Percentiles rank a stretch among this genome's conserved stretches.
Evolutionary conservation across 2,888 invertebrate species (phyloP).

Genomic region (Conistra vaccinii): DNA sequence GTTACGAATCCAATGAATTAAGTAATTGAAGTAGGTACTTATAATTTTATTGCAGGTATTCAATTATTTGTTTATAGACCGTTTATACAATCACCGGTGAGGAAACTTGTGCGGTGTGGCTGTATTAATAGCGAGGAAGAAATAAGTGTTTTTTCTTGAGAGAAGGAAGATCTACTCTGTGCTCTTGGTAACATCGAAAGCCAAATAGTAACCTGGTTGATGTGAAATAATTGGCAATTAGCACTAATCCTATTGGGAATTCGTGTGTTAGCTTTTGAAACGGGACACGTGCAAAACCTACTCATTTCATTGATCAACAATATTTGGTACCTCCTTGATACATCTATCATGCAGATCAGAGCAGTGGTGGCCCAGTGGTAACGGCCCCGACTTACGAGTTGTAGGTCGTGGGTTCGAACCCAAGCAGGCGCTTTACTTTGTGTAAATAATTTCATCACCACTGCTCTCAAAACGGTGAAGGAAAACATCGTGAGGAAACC

Average conservation of each 20-base stretch:
- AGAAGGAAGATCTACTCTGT: neutral
- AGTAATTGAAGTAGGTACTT: conserved; percentile 42
- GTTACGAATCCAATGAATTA: conserved; percentile 48
- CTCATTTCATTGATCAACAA: conserved; percentile 12
- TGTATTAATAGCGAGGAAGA: conserved; percentile 12
- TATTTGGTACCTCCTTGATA: too few relatives aligned
- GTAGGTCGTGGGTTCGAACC: too few relatives aligned
- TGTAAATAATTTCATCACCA: too few relatives aligned
- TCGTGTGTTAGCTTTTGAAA: neutral
- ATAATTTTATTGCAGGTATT: conserved; percentile 38
- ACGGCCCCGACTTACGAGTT: too few relatives aligned
- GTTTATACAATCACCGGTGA: conserved; percentile 14
- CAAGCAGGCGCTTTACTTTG: too few relatives aligned
- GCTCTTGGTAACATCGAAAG: neutral
- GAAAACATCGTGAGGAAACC: too few relatives aligned
- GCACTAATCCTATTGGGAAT: conserved; percentile 22
- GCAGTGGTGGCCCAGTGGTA: too few relatives aligned
- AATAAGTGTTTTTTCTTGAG: neutral
- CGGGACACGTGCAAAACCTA: conserved; percentile 5
- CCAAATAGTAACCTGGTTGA: conserved; percentile 22
- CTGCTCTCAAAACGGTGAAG: too few relatives aligned
- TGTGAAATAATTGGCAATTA: conserved; percentile 45
- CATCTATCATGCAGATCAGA: too few relatives aligned
- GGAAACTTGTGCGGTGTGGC: conserved; percentile 7
- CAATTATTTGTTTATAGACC: conserved; percentile 39